Evolutionary conservation across 2,888 invertebrate species (phyloP).

Genomic region (Rhimphoctona megacephalus): DNA sequence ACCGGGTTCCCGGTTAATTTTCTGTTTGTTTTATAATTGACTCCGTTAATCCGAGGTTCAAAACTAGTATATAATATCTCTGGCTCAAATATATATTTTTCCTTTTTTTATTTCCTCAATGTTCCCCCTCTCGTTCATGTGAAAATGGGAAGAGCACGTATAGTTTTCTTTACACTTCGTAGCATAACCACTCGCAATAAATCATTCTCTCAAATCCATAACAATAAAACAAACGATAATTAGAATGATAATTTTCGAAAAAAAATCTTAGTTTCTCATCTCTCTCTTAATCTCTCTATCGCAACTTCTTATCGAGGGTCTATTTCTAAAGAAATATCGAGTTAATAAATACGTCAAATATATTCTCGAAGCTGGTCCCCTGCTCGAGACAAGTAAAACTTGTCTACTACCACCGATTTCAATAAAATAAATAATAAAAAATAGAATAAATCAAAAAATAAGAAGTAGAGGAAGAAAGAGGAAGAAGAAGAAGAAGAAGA

Average conservation of each 20-base stretch:
- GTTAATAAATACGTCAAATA: slow-evolving; percentile 69
- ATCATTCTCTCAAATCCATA: slow-evolving; percentile 32
- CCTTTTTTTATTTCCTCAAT: not conserved
- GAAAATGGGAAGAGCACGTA: slow-evolving; percentile 6
- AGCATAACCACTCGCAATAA: slow-evolving; percentile 34
- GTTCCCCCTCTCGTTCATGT: not conserved
- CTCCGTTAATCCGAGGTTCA: slow-evolving; percentile 69
- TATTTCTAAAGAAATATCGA: slow-evolving; percentile 47
- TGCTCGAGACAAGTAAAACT: slow-evolving; percentile 40
- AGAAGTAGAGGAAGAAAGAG: not conserved
- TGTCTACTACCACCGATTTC: slow-evolving; percentile 38
- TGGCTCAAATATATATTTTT: slow-evolving; percentile 1
- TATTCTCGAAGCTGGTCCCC: slow-evolving; percentile 18
- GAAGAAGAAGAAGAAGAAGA: slow-evolving; percentile 27
- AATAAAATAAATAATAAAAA: slow-evolving; percentile 2
- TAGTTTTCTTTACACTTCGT: slow-evolving; percentile 16
- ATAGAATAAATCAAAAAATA: not conserved
- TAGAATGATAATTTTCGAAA: slow-evolving; percentile 34
- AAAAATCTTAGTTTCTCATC: not conserved
- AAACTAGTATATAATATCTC: slow-evolving; percentile 52
- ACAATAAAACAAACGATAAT: slow-evolving; percentile 51
- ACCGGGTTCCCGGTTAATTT: slow-evolving; percentile 80
- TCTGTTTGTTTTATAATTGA: slow-evolving; percentile 83
- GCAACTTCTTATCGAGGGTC: not conserved
- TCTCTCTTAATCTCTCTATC: slow-evolving; percentile 1